Conservation (phyloP, 2,113 vertebrate species). For the Eira barbara region DNA sequence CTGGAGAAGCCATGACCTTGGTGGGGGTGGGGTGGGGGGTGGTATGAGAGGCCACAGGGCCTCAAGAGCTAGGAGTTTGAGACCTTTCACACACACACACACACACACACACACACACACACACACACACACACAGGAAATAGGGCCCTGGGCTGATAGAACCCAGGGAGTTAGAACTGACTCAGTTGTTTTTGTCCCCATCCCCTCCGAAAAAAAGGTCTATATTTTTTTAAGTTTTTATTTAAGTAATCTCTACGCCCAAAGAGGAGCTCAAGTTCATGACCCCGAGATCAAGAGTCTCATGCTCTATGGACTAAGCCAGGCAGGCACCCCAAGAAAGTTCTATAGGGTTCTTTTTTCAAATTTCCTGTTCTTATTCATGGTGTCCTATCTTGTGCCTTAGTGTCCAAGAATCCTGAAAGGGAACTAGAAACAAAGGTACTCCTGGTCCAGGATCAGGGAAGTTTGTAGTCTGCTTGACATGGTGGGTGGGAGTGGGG, state of each 20-base stretch:
- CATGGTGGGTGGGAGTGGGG: neutral
- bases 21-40: too few relatives aligned
- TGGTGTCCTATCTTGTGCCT: neutral
- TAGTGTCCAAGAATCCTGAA: neutral
- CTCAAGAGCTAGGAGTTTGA: neutral
- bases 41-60: neutral
- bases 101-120: too few relatives aligned
- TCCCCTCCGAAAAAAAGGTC: too few relatives aligned
- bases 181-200: neutral
- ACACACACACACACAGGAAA: neutral
- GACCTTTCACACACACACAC: neutral
- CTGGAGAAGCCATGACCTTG: too few relatives aligned
- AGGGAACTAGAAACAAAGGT: neutral
- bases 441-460: neutral
- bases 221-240: neutral
- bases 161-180: neutral
- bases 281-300: neutral
- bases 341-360: neutral
- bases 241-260: neutral
- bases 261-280: neutral
- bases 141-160: neutral
- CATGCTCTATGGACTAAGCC: neutral
- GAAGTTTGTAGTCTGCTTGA: neutral
- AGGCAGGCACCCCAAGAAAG: neutral
- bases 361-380: neutral